Conservation (phyloP, 2,888 invertebrate genomes). For the Pharmacophagus antenor region DNA sequence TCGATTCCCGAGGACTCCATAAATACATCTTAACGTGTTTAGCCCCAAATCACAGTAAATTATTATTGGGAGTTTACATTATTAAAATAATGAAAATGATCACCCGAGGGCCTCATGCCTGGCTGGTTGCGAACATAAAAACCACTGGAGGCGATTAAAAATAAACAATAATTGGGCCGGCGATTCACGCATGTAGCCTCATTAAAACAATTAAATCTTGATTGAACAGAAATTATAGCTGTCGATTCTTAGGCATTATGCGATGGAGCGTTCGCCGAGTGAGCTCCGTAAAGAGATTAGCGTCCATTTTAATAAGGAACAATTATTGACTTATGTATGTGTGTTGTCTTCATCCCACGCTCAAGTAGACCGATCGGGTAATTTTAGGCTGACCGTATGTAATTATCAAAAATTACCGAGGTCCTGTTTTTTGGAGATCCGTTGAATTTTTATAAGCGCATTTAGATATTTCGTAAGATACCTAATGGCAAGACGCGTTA, state of each 20-base stretch:
- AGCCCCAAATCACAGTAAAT: conserved; percentile 80
- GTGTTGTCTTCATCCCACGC: conserved; percentile 74
- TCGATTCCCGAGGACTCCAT: conserved; percentile 65
- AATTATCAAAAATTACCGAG: conserved; percentile 79
- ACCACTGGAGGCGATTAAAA: conserved; percentile 80
- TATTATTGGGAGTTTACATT: conserved; percentile 81
- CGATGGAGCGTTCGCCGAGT: conserved; percentile 72
- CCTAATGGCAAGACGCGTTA: conserved; percentile 35
- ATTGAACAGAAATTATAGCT: conserved; percentile 82
- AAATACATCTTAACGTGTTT: conserved; percentile 79
- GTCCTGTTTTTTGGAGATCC: conserved; percentile 67
- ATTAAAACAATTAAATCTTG: conserved; percentile 82
- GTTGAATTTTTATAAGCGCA: conserved; percentile 49
- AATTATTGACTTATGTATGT: conserved; percentile 76
- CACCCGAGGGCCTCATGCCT: conserved; percentile 75
- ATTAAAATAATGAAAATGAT: conserved; percentile 82
- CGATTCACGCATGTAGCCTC: conserved; percentile 80
- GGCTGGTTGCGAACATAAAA: conserved; percentile 78
- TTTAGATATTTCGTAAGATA: not conserved
- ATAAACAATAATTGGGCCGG: conserved; percentile 81
- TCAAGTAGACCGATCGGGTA: conserved; percentile 68
- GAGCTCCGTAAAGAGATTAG: conserved; percentile 79
- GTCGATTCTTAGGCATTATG: conserved; percentile 80
- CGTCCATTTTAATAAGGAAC: conserved; percentile 80
- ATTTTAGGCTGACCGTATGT: conserved; percentile 68